Evolutionary conservation across 2,797 vertebrate species (phyloP).

Genomic region (Octomys mimax): DNA sequence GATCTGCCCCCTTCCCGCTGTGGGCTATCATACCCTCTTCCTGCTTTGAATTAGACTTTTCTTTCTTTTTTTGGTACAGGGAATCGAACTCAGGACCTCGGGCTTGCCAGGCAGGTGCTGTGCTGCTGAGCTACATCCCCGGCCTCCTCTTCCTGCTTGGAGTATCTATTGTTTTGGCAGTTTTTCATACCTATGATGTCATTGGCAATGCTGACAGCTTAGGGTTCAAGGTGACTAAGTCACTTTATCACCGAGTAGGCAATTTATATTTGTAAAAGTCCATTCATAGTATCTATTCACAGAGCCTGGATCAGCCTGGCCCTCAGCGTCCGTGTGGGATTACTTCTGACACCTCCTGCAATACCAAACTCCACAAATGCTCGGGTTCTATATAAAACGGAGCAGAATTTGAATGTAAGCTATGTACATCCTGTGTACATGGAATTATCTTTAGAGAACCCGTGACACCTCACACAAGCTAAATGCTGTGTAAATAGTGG

Average conservation of each 20-base stretch:
- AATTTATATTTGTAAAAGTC: not conserved
- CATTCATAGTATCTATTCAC: not conserved
- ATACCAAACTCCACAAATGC: not conserved
- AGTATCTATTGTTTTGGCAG: not conserved
- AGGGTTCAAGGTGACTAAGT: not conserved
- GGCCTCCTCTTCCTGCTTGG: not conserved
- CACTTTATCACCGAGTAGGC: not conserved
- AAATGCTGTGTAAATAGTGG: not conserved
- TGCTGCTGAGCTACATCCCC: no score
- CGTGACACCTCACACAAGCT: no score
- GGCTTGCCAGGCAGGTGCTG: no score
- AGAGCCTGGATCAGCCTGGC: not conserved
- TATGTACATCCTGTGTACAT: not conserved
- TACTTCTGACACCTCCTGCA: not conserved
- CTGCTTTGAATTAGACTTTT: not conserved
- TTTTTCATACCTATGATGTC: not conserved
- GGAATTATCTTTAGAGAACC: not conserved
- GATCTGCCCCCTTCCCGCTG: not conserved
- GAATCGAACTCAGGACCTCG: no score
- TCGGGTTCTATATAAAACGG: not conserved
- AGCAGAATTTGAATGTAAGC: not conserved
- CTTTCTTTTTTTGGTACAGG: no score
- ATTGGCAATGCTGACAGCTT: not conserved
- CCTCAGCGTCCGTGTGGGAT: not conserved
- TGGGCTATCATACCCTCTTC: not conserved